Percentiles rank a stretch among this genome's conserved stretches.
Evolutionary conservation across 2,797 vertebrate species (phyloP).

Genomic region (Malacoctenus gilli): DNA sequence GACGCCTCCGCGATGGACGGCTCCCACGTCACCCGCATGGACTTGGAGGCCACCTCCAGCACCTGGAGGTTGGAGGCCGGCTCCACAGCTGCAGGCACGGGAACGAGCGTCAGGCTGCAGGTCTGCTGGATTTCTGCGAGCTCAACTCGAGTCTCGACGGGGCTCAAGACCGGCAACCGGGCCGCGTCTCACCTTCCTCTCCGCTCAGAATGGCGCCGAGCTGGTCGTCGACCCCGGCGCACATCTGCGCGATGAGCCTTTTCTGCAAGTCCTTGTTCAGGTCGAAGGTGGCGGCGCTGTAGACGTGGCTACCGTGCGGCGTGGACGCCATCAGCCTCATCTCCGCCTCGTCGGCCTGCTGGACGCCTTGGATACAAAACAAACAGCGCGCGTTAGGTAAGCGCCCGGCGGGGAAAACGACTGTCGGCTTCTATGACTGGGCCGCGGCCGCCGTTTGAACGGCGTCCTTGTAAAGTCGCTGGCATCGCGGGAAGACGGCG

Average conservation of each 20-base stretch:
- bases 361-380: slow-evolving; percentile 81
- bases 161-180: too few relatives aligned
- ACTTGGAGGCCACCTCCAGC: slow-evolving; percentile 90
- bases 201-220: slow-evolving; percentile 88
- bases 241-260: slow-evolving; percentile 87
- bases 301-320: slow-evolving; percentile 86
- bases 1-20: slow-evolving; percentile 86
- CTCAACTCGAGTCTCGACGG: too few relatives aligned
- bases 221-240: slow-evolving; percentile 89
- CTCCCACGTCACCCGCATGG: slow-evolving; percentile 87
- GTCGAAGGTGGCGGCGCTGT: slow-evolving; percentile 86
- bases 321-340: slow-evolving; percentile 90
- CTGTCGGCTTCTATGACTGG: too few relatives aligned
- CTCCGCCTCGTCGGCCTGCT: slow-evolving; percentile 89
- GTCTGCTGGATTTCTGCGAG: too few relatives aligned
- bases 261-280: slow-evolving; percentile 87
- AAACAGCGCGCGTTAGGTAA: slow-evolving; percentile 5
- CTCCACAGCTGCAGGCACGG: slow-evolving; percentile 83
- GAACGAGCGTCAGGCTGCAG: neutral
- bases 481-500: slow-evolving; percentile 29
- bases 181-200: slow-evolving; percentile 86
- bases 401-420: slow-evolving; percentile 16
- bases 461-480: slow-evolving; percentile 37
- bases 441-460: neutral
- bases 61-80: slow-evolving; percentile 89